Evolutionary conservation across 1,140 invertebrate genomes (phyloP).

Genomic region (Pararge aegeria): DNA sequence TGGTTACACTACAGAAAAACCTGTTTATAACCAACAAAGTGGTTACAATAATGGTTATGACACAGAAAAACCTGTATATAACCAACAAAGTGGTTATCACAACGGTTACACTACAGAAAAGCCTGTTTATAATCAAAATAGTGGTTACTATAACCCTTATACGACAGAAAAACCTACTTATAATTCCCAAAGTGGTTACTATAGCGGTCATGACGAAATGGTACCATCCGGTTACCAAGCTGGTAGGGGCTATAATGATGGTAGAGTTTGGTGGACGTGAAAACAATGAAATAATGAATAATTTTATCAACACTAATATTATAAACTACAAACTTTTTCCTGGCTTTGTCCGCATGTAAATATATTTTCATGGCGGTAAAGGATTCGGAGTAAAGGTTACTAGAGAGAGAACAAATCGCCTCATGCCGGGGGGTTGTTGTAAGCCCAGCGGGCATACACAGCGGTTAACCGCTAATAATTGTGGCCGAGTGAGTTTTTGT

Average conservation of each 20-base stretch:
- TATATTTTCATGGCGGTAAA: no score
- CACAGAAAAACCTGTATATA: not conserved
- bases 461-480: no score
- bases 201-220: slow-evolving; percentile 1
- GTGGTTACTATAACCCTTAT: slow-evolving; percentile 1
- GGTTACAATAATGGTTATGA: not conserved
- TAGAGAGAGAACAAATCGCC: no score
- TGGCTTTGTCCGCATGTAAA: no score
- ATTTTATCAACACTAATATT: no score
- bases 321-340: no score
- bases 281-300: not conserved
- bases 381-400: no score
- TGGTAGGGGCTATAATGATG: no score
- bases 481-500: no score
- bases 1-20: not conserved
- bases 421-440: no score
- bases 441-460: no score
- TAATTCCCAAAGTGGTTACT: not conserved
- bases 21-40: not conserved
- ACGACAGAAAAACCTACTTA: not conserved
- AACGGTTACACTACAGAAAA: not conserved
- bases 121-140: not conserved
- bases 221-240: slow-evolving; percentile 9
- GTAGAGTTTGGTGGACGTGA: slow-evolving; percentile 32
- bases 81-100: not conserved